Conservation (phyloP, 2,113 vertebrate species). For the Phrynosoma platyrhinos region DNA sequence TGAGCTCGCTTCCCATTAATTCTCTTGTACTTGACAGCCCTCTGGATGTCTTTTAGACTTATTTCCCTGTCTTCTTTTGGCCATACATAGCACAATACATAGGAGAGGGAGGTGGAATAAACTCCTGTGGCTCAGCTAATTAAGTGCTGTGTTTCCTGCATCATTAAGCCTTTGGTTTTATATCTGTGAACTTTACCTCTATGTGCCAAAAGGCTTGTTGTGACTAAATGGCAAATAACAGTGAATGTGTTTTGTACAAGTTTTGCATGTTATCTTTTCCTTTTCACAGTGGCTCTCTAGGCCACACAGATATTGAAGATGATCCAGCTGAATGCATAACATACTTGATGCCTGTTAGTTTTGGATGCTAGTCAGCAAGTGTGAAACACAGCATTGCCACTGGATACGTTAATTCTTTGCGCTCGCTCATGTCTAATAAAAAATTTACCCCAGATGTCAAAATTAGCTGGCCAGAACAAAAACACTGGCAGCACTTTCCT, state of each 20-base stretch:
- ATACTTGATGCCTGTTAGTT: not conserved
- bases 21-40: not conserved
- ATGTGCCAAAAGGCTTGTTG: not conserved
- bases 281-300: conserved; percentile 4
- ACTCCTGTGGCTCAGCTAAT: conserved; percentile 41
- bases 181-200: conserved; percentile 41
- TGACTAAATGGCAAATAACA: conserved; percentile 33
- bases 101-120: conserved; percentile 9
- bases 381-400: not conserved
- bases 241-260: conserved; percentile 34
- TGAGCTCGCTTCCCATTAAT: conserved; percentile 32
- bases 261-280: conserved; percentile 22
- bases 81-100: conserved; percentile 25
- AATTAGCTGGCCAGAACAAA: conserved; percentile 5
- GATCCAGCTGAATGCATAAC: conserved; percentile 18
- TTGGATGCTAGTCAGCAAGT: not conserved
- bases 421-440: not conserved
- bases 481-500: not conserved
- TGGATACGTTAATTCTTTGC: not conserved
- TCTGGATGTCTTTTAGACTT: not conserved
- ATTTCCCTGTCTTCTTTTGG: conserved; percentile 31
- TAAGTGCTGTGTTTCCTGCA: conserved; percentile 37
- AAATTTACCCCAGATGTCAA: conserved; percentile 11
- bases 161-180: conserved; percentile 37
- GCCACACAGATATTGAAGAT: not conserved